Conservation (phyloP, 2,888 invertebrate species). For the Notodonta ziczac region DNA sequence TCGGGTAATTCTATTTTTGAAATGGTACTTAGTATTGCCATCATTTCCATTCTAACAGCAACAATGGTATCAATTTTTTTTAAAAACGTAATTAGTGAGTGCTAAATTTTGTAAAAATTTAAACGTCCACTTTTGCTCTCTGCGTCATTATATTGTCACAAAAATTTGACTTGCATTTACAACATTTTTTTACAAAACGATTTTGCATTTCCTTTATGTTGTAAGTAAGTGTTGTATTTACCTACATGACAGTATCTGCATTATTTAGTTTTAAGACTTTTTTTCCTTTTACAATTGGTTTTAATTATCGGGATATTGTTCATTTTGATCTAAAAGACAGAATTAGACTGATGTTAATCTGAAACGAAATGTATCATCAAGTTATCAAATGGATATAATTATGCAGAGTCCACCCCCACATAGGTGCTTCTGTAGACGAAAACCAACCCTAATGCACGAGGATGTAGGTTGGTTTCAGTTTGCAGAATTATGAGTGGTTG, state of each 20-base stretch:
- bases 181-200: slow-evolving; percentile 24
- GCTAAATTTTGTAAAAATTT: no score
- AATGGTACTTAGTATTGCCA: no score
- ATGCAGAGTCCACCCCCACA: no score
- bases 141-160: not conserved
- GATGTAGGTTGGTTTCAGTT: no score
- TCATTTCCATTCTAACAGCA: no score
- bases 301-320: slow-evolving; percentile 21
- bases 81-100: no score
- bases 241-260: slow-evolving; percentile 55
- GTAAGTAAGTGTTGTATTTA: slow-evolving; percentile 38
- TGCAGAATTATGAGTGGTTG: no score
- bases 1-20: no score
- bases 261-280: slow-evolving; percentile 11
- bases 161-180: not conserved
- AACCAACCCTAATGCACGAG: no score
- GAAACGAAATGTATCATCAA: slow-evolving; percentile 27
- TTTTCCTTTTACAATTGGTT: slow-evolving; percentile 20
- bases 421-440: no score
- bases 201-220: slow-evolving; percentile 17
- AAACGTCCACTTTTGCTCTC: no score
- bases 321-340: slow-evolving; percentile 31
- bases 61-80: no score
- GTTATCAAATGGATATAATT: slow-evolving; percentile 21
- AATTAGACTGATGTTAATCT: slow-evolving; percentile 40